A percentile compares a stretch with the other conserved stretches of the same genome.
Evolutionary conservation across 2,888 invertebrate genomes (phyloP).

Genomic region (Agrotis segetum): DNA sequence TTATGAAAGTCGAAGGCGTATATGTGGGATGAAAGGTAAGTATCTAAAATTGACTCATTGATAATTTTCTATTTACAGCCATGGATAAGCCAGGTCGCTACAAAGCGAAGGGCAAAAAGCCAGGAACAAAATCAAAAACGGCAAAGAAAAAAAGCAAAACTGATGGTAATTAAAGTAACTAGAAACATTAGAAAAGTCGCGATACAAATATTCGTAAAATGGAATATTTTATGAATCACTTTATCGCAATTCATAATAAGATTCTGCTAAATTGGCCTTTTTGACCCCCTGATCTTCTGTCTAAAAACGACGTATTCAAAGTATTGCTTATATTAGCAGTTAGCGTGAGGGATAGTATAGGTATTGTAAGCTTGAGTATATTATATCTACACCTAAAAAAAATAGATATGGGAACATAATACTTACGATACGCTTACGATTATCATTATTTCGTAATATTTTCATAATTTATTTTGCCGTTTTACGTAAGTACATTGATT

Average conservation of each 20-base stretch:
- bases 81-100: constrained; percentile 81
- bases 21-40: neutral
- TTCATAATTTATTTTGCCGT: too few species aligned
- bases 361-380: too few species aligned
- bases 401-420: too few species aligned
- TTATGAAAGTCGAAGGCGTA: neutral
- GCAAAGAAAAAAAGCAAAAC: constrained; percentile 83
- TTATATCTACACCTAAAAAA: too few species aligned
- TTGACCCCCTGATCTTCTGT: neutral
- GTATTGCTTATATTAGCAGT: neutral
- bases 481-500: too few species aligned
- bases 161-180: constrained; percentile 73
- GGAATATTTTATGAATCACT: too few species aligned
- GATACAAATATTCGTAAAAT: too few species aligned
- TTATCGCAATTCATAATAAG: too few species aligned
- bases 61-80: constrained; percentile 62
- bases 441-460: neutral
- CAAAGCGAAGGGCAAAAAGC: constrained; percentile 82
- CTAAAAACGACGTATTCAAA: neutral
- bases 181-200: neutral
- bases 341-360: too few species aligned
- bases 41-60: neutral
- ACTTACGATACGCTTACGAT: neutral
- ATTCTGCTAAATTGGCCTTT: too few species aligned
- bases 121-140: constrained; percentile 77